Conservation (phyloP, 2,113 vertebrate genomes). For the Orycteropus afer region DNA sequence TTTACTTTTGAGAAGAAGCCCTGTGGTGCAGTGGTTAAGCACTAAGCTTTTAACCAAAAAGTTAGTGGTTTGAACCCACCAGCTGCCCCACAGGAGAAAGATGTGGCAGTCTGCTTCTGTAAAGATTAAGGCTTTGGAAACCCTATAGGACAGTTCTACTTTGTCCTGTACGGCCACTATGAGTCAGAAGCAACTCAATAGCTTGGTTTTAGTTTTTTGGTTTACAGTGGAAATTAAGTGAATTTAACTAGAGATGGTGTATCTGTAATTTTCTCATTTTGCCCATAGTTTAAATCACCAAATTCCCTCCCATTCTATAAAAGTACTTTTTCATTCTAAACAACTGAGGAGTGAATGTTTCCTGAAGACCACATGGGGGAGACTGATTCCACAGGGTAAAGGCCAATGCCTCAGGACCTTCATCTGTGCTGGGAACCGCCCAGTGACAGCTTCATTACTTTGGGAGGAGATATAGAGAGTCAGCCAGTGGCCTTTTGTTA, state of each 20-base stretch:
- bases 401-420: not conserved
- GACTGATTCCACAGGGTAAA: not conserved
- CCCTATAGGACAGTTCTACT: no score
- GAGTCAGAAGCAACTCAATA: no score
- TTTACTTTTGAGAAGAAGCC: no score
- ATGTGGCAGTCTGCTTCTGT: no score
- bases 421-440: not conserved
- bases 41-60: no score
- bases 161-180: no score
- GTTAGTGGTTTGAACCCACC: no score
- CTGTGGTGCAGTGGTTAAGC: no score
- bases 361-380: not conserved
- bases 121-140: no score
- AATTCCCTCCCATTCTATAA: not conserved
- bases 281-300: not conserved
- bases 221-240: not conserved
- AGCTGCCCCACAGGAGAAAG: no score
- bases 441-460: not conserved
- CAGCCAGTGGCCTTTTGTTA: not conserved
- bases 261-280: constrained; percentile 9
- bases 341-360: not conserved
- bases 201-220: no score
- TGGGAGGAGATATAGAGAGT: not conserved
- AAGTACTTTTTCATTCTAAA: not conserved
- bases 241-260: not conserved